A percentile compares a stretch with the other conserved stretches of the same genome.
These are phyloP conservation scores for Enteromius trimaculatus DNA, from an alignment of 2,797 vertebrate species.

Conservation along the genomic window DNA sequence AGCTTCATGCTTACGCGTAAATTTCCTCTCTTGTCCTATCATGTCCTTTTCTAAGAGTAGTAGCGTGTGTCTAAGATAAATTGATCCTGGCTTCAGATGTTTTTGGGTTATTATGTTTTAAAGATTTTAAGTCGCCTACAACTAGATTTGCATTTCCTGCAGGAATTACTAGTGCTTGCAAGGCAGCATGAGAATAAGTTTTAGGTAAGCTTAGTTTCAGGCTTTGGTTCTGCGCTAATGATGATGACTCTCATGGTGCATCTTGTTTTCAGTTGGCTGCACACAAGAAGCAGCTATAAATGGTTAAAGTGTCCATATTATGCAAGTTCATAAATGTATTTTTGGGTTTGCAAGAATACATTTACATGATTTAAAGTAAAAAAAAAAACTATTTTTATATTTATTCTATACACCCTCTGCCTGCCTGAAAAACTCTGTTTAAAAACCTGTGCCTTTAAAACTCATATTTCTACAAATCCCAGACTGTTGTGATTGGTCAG, in stretches of 20 bases:
- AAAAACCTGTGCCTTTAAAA: neutral
- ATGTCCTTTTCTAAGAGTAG: slow-evolving; percentile 17
- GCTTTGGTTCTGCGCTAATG: neutral
- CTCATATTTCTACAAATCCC: neutral
- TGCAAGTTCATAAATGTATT: neutral
- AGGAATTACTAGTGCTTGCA: neutral
- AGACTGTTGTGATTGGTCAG: neutral
- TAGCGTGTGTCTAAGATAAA: neutral
- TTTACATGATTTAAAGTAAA: neutral
- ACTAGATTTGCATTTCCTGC: slow-evolving; percentile 17
- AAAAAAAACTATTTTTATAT: no score
- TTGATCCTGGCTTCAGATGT: slow-evolving; percentile 6
- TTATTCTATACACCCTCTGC: neutral
- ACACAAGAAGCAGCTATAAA: neutral
- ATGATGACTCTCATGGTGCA: neutral
- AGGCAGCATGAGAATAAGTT: neutral
- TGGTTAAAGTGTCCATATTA: neutral
- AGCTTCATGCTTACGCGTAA: slow-evolving; percentile 3
- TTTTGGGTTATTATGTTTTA: slow-evolving; percentile 20
- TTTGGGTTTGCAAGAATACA: neutral
- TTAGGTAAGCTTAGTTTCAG: slow-evolving; percentile 7
- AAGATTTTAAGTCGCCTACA: slow-evolving; percentile 9
- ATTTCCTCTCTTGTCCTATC: slow-evolving; percentile 1
- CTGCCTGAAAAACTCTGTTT: neutral
- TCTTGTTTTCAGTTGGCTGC: neutral